phyloP scores from a whole-genome alignment of 2,888 invertebrate species.

The Blastobasis lacticolella region DNA sequence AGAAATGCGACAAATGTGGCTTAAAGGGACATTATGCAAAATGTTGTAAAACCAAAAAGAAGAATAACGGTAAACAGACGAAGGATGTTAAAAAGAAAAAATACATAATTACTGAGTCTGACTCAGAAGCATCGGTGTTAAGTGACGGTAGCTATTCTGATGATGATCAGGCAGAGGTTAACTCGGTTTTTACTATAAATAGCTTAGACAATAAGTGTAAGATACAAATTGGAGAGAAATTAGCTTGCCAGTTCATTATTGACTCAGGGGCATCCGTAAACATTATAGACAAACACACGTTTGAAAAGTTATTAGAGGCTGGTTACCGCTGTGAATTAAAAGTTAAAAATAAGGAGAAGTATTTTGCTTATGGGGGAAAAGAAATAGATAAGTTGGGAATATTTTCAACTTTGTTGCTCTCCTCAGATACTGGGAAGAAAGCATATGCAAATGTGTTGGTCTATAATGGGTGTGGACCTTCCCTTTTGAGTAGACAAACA shows the following conservation, averaged over 20 bases:
- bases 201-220: not conserved
- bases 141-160: not conserved
- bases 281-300: constrained; percentile 5
- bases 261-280: constrained; percentile 9
- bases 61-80: not conserved
- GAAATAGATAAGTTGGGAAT: not conserved
- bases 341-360: not conserved
- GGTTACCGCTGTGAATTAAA: not conserved
- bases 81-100: not conserved
- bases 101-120: constrained; percentile 1
- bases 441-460: not conserved
- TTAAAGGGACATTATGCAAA: constrained; percentile 5
- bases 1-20: constrained; percentile 4
- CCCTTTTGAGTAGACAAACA: not conserved
- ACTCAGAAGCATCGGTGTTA: not conserved
- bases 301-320: not conserved
- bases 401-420: not conserved
- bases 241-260: constrained; percentile 6
- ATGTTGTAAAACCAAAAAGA: constrained; percentile 2
- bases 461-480: not conserved
- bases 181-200: constrained; percentile 1
- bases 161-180: not conserved
- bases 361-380: not conserved
- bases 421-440: not conserved
- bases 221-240: not conserved